Evolutionary conservation across 2,888 invertebrate species (phyloP).

Genomic region (Watsonalla binaria): DNA sequence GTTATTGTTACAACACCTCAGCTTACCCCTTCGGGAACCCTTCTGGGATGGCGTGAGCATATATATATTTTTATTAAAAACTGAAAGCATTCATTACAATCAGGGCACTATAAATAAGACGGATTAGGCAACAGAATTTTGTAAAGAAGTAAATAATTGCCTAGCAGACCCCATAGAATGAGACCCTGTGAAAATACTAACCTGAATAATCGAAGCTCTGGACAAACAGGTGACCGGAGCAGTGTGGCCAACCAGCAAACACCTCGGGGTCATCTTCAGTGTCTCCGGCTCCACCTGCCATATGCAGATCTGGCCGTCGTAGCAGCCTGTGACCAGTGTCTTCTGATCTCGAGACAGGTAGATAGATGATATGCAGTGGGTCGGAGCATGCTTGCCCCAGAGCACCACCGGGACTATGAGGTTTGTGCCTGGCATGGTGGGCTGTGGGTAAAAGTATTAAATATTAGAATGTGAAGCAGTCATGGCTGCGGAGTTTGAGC

Average conservation of each 20-base stretch:
- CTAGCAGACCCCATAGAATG: too few relatives aligned
- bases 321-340: slow-evolving; percentile 96
- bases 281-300: slow-evolving; percentile 90
- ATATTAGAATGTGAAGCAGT: not conserved
- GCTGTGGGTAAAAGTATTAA: slow-evolving; percentile 16
- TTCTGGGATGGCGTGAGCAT: too few relatives aligned
- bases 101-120: too few relatives aligned
- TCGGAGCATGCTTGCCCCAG: slow-evolving; percentile 98
- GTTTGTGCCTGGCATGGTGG: slow-evolving; percentile 87
- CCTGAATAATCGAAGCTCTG: slow-evolving; percentile 85
- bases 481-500: too few relatives aligned
- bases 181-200: slow-evolving; percentile 19
- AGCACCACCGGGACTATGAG: slow-evolving; percentile 97
- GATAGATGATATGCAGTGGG: slow-evolving; percentile 97
- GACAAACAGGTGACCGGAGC: slow-evolving; percentile 95
- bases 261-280: slow-evolving; percentile 93
- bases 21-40: too few relatives aligned
- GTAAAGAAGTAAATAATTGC: too few relatives aligned
- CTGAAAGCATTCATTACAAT: too few relatives aligned
- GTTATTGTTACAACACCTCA: too few relatives aligned
- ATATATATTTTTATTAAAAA: too few relatives aligned
- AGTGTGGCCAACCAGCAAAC: slow-evolving; percentile 95
- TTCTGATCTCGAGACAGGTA: slow-evolving; percentile 94
- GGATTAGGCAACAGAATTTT: too few relatives aligned
- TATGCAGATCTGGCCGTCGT: slow-evolving; percentile 98